Evolutionary conservation across 2,797 vertebrate species (phyloP), one percentile per base, ranked within the genome.

Genomic region (Semotilus atromaculatus): DNA sequence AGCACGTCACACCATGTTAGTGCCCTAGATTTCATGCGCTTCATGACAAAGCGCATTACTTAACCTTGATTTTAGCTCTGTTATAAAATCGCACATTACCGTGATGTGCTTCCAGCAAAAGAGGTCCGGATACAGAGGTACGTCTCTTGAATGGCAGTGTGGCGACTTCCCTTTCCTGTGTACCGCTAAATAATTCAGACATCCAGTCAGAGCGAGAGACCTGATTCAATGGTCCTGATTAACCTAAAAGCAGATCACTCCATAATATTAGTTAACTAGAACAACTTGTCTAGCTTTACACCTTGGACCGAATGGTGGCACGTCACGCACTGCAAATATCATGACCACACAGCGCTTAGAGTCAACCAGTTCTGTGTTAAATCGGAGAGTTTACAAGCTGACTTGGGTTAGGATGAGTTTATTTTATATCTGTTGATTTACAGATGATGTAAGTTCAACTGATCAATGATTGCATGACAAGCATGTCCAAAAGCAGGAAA

Each of bases 1-100:
- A 91, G 93, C 86, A 93, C 92, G 86, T 80, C 84, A 94, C 75
- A 85, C 91, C 82, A 86, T 88, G 83, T 87, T 89, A 86, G n/a
- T 87, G 90, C 87, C 34, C 74, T 73, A 72, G 53, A 82, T 68
- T 89, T 23, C 85, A 23, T 67, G 82, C 77, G 9, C 81, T 87
- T 90, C 90, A 89, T 91, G 90, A 90, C 89, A 91, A 9, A 40
- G 71, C 21, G 23, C 80, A 75, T 89, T 89, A 87, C 80, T 87
- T 85, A 4, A 89, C 60, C 68, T 43, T 43, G 53, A 80, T 87
- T 85, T 81, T 60, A 64, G 21, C 23, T 8, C 64, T 21, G 73
- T 85, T 88, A 80, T 53, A 60, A 80, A 85, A 88, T 77, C 79
- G 51, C 73, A 64, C 58, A 60, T 77, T 40, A 66, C 79, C 3